These are phyloP conservation scores for Crotalus tigris DNA, from an alignment of 2,113 vertebrate genomes.

Conservation along the genomic window DNA sequence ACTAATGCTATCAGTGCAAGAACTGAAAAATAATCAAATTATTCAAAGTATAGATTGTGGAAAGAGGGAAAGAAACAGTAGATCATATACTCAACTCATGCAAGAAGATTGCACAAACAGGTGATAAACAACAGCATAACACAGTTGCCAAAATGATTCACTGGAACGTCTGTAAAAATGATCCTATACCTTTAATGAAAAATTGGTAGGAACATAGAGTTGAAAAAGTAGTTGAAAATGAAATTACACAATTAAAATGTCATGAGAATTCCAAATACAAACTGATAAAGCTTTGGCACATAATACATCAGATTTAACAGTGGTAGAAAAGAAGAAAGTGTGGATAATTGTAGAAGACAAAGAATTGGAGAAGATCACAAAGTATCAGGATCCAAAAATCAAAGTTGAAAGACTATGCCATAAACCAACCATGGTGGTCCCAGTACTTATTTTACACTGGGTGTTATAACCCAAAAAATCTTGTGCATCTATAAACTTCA, in stretches of 20 bases:
- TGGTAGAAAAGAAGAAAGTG: background rate
- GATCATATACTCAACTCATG: background rate
- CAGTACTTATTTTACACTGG: background rate
- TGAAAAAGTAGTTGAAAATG: background rate
- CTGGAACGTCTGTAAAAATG: background rate
- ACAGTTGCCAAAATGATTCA: background rate
- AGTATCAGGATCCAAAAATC: background rate
- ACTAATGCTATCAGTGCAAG: background rate
- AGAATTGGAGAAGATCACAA: background rate
- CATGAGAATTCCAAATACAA: background rate
- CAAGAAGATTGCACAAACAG: background rate
- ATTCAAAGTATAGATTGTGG: background rate
- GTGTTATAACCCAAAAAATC: background rate
- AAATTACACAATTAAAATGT: background rate
- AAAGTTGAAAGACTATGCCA: background rate
- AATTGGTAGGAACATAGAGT: background rate
- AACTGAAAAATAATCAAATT: background rate
- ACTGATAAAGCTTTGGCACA: background rate
- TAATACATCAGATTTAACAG: background rate
- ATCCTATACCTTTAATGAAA: background rate
- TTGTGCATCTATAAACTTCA: background rate
- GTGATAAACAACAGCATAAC: background rate
- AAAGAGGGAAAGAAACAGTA: background rate
- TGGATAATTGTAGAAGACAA: background rate
- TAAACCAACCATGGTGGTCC: background rate